These are phyloP conservation scores for Mylabris phalerata DNA, from an alignment of 1,140 invertebrate genomes.

Conservation along the genomic window DNA sequence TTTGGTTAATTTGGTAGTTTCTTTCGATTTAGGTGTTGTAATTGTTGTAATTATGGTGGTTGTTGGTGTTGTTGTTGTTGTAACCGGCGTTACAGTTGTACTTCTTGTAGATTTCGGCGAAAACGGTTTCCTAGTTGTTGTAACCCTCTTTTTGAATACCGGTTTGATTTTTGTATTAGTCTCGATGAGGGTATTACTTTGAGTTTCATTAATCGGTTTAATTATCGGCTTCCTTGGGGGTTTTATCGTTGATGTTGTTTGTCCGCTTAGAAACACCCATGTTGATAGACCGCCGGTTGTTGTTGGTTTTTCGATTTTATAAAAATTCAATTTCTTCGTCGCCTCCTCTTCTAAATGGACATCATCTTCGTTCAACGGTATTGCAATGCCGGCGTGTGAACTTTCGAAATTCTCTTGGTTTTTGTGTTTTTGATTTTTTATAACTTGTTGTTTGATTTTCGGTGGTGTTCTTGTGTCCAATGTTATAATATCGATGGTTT, in stretches of 20 bases:
- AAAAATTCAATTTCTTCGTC: slow-evolving; percentile 36
- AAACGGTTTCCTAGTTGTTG: slow-evolving; percentile 27
- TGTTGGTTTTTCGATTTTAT: slow-evolving; percentile 46
- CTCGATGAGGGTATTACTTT: slow-evolving; percentile 15
- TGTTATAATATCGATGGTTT: slow-evolving; percentile 40
- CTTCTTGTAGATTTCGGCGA: slow-evolving; percentile 30
- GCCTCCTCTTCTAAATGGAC: slow-evolving; percentile 36
- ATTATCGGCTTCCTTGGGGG: slow-evolving; percentile 33
- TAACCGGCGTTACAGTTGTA: slow-evolving; percentile 25
- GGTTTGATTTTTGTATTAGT: slow-evolving; percentile 26
- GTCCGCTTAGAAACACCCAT: slow-evolving; percentile 64
- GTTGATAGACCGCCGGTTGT: slow-evolving; percentile 64
- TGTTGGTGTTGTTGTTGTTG: slow-evolving; percentile 25
- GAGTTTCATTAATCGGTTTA: slow-evolving; percentile 22
- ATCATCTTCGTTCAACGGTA: slow-evolving; percentile 47
- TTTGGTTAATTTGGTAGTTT: slow-evolving; percentile 30
- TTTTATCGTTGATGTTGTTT: slow-evolving; percentile 41
- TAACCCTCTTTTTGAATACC: slow-evolving; percentile 35
- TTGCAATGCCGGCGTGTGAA: slow-evolving; percentile 51
- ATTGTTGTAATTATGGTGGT: slow-evolving; percentile 16
- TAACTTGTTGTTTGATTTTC: slow-evolving; percentile 49
- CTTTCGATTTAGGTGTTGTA: slow-evolving; percentile 8
- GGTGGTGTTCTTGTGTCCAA: slow-evolving; percentile 55
- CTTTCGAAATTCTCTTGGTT: slow-evolving; percentile 41
- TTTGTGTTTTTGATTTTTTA: slow-evolving; percentile 42